These are phyloP conservation scores for Xanthia togata DNA, from an alignment of 2,888 invertebrate genomes.

Conservation along the genomic window DNA sequence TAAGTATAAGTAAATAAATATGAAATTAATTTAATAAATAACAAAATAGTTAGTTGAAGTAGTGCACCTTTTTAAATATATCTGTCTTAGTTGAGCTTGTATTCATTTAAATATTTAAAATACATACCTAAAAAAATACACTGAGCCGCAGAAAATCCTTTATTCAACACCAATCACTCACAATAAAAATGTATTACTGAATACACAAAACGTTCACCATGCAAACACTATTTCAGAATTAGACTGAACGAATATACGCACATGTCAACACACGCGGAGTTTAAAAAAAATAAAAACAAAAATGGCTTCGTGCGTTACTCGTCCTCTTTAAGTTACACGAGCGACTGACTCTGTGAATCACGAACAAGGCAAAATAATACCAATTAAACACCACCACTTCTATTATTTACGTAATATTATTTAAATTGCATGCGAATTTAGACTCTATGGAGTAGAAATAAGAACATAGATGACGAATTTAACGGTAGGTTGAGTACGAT, in stretches of 20 bases:
- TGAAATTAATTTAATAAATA: not conserved
- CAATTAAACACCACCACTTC: constrained; percentile 81
- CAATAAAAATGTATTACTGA: constrained; percentile 35
- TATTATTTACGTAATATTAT: constrained; percentile 76
- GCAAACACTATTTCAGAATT: constrained; percentile 71
- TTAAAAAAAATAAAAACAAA: constrained; percentile 74
- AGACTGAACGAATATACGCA: constrained; percentile 72
- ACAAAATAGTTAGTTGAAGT: not conserved
- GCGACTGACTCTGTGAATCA: constrained; percentile 87
- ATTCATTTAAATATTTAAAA: not conserved
- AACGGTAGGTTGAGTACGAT: constrained; percentile 54
- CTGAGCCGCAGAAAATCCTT: constrained; percentile 40
- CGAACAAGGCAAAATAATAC: constrained; percentile 87
- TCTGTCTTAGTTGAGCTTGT: not conserved
- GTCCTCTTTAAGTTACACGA: constrained; percentile 75
- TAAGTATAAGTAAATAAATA: too few relatives aligned
- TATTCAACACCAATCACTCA: constrained; percentile 34
- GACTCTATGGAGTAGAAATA: constrained; percentile 70
- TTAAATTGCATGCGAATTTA: constrained; percentile 71
- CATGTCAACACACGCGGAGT: constrained; percentile 76
- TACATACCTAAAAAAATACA: constrained; percentile 37
- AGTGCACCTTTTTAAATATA: not conserved
- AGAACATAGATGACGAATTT: constrained; percentile 56
- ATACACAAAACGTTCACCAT: constrained; percentile 66
- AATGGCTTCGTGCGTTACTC: constrained; percentile 77